Evolutionary conservation across 2,888 invertebrate species (phyloP).

Genomic region (Temnothorax rugatulus): DNA sequence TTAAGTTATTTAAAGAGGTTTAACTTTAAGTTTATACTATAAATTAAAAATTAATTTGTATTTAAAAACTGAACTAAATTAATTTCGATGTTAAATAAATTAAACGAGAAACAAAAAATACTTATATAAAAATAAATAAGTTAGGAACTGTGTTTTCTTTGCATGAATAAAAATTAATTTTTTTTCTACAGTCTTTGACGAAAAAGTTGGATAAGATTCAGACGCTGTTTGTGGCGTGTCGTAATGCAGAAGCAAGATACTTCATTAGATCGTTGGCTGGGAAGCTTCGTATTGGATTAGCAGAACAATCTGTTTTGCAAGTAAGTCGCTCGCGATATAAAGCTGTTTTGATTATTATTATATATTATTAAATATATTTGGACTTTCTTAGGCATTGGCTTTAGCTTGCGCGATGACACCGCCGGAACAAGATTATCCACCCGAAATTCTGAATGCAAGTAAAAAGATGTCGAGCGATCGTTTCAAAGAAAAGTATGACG

Average conservation of each 20-base stretch:
- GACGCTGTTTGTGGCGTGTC: conserved; percentile 96
- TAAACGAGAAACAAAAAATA: background rate
- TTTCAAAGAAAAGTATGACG: conserved; percentile 92
- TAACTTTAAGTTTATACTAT: background rate
- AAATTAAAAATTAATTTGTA: background rate
- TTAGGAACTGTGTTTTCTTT: background rate
- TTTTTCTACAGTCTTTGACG: conserved; percentile 88
- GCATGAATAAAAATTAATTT: background rate
- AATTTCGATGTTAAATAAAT: background rate
- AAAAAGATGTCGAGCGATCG: conserved; percentile 89
- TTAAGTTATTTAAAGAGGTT: background rate
- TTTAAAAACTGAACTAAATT: conserved; percentile 17
- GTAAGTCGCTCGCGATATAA: conserved; percentile 73
- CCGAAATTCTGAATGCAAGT: conserved; percentile 89
- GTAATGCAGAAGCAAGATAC: conserved; percentile 95
- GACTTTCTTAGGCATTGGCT: conserved; percentile 91
- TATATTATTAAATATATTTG: conserved; percentile 35
- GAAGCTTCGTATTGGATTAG: conserved; percentile 97
- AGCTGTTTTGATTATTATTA: background rate
- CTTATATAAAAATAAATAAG: background rate
- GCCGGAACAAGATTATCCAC: conserved; percentile 92
- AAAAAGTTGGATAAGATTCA: conserved; percentile 97
- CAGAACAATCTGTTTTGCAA: conserved; percentile 97
- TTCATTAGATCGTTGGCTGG: conserved; percentile 96
- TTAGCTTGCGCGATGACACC: conserved; percentile 94